Conservation (phyloP, 2,888 invertebrate species). For the Daptonema setosum region DNA sequence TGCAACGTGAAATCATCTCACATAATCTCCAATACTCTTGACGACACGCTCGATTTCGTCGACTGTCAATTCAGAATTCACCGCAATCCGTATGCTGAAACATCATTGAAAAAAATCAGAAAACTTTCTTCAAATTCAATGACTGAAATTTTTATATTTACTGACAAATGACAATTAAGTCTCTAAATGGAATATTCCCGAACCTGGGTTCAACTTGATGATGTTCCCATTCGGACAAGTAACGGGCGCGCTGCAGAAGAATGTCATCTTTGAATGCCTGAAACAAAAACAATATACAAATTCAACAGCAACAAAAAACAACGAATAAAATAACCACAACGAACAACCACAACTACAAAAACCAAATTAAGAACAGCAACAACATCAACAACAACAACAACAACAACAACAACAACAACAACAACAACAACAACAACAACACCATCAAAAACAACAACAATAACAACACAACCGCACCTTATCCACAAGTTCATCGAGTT, state of each 20-base stretch:
- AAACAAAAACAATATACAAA: too few relatives aligned
- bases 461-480: slow-evolving; percentile 9
- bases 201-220: slow-evolving; percentile 30
- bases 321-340: too few relatives aligned
- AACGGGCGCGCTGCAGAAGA: slow-evolving; percentile 30
- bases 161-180: not conserved
- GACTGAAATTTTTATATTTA: not conserved
- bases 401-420: too few relatives aligned
- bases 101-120: not conserved
- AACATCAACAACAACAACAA: too few relatives aligned
- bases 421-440: too few relatives aligned
- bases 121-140: not conserved
- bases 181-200: too few relatives aligned
- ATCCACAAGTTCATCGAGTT: slow-evolving; percentile 16
- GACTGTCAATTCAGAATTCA: slow-evolving; percentile 22
- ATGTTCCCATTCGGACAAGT: slow-evolving; percentile 30
- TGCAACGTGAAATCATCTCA: too few relatives aligned
- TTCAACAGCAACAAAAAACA: not conserved
- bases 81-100: slow-evolving; percentile 22
- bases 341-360: too few relatives aligned
- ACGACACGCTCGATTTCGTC: slow-evolving; percentile 23
- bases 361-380: too few relatives aligned
- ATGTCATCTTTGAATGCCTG: slow-evolving; percentile 26
- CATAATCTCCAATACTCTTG: not conserved
- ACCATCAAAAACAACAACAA: too few relatives aligned